A percentile compares a stretch with the other conserved stretches of the same genome.
Conservation (phyloP, 2,888 invertebrate genomes). For the Stenotaenia linearis region DNA sequence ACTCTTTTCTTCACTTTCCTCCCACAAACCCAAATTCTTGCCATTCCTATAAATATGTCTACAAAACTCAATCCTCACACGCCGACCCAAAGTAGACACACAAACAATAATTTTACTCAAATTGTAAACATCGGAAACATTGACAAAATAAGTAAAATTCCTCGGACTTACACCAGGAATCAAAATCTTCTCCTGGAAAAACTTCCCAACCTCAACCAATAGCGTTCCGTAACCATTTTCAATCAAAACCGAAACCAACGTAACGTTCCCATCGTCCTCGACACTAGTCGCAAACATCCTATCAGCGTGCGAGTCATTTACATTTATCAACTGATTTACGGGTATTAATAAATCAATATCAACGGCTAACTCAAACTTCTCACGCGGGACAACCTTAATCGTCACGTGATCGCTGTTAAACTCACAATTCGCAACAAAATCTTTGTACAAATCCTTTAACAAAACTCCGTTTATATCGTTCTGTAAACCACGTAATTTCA, state of each 20-base stretch:
- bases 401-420: background rate
- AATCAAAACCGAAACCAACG: background rate
- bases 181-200: background rate
- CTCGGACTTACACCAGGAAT: background rate
- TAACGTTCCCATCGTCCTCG: background rate
- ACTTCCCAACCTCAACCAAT: background rate
- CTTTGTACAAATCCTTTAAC: background rate
- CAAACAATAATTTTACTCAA: background rate
- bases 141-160: background rate
- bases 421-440: background rate
- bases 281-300: background rate
- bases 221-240: background rate
- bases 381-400: background rate
- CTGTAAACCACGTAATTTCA: background rate
- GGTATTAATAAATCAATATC: background rate
- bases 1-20: background rate
- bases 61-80: background rate
- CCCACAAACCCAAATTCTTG: background rate
- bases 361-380: background rate
- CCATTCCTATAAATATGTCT: background rate
- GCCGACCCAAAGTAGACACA: background rate
- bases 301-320: background rate
- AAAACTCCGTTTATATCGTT: background rate
- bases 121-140: background rate
- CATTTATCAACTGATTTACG: background rate